A percentile compares a stretch with the other conserved stretches of the same genome.
Conservation (phyloP, 2,888 invertebrate species). For the Epirrhoe alternata region DNA sequence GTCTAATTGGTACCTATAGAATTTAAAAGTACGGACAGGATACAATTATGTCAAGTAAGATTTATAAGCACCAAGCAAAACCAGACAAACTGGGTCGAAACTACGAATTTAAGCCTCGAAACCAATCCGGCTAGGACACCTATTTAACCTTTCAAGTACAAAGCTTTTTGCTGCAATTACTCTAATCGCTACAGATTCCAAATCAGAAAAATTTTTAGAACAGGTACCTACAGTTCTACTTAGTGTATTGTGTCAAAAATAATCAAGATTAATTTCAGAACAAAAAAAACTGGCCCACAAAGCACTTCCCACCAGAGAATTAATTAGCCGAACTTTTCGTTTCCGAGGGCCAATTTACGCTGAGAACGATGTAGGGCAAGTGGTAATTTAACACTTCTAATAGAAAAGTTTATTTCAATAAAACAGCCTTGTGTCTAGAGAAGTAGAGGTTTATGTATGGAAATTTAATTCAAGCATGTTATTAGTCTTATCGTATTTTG, state of each 20-base stretch:
- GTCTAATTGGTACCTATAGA: background rate
- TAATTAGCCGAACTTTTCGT: conserved; percentile 17
- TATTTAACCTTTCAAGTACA: background rate
- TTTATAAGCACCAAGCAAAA: background rate
- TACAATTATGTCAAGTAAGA: background rate
- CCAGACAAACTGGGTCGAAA: conserved; percentile 1
- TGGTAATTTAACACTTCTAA: background rate
- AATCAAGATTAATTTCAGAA: background rate
- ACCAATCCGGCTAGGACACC: background rate
- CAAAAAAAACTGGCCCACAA: conserved; percentile 25
- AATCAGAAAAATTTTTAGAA: background rate
- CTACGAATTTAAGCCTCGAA: background rate
- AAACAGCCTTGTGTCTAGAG: background rate
- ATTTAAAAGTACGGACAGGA: background rate
- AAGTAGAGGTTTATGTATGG: background rate
- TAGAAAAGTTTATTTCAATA: background rate
- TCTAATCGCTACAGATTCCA: background rate
- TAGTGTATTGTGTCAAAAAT: background rate
- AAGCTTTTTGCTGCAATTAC: background rate
- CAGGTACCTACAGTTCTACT: background rate
- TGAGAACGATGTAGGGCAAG: background rate
- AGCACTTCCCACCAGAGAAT: conserved; percentile 13
- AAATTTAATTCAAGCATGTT: conserved; percentile 13
- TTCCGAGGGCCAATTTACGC: background rate
- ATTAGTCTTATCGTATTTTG: conserved; percentile 21